phyloP scores from a whole-genome alignment of 2,797 vertebrate species.

The Anolis apletophallus region DNA sequence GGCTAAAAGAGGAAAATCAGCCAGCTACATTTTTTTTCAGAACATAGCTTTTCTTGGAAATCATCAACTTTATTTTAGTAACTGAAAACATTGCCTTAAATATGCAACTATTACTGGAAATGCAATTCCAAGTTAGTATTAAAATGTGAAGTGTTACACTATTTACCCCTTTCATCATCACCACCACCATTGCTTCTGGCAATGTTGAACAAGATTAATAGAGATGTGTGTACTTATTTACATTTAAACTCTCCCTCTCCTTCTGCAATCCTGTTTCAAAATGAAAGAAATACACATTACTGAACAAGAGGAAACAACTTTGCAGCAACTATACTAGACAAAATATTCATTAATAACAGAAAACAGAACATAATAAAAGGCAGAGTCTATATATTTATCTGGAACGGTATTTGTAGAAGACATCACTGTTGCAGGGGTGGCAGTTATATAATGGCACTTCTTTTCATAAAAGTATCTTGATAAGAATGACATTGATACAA shows the following conservation, averaged over 20 bases:
- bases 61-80: conserved; percentile 37
- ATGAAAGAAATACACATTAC: background rate
- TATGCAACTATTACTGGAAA: conserved; percentile 52
- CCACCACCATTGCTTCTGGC: background rate
- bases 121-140: conserved; percentile 40
- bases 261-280: background rate
- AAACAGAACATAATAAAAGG: background rate
- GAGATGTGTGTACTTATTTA: background rate
- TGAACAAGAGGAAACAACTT: background rate
- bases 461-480: background rate
- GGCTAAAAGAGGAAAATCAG: conserved; percentile 30
- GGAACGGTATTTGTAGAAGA: background rate
- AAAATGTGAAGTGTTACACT: conserved; percentile 22
- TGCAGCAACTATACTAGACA: background rate
- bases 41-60: conserved; percentile 50
- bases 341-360: background rate
- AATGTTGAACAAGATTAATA: background rate
- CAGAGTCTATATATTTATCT: background rate
- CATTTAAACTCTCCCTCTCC: background rate
- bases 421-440: background rate
- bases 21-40: conserved; percentile 34
- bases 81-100: conserved; percentile 44
- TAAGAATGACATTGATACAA: background rate
- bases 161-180: background rate
- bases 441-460: background rate